Evolutionary conservation across 2,888 invertebrate species (phyloP).

Genomic region (Neoaliturus tenellus): DNA sequence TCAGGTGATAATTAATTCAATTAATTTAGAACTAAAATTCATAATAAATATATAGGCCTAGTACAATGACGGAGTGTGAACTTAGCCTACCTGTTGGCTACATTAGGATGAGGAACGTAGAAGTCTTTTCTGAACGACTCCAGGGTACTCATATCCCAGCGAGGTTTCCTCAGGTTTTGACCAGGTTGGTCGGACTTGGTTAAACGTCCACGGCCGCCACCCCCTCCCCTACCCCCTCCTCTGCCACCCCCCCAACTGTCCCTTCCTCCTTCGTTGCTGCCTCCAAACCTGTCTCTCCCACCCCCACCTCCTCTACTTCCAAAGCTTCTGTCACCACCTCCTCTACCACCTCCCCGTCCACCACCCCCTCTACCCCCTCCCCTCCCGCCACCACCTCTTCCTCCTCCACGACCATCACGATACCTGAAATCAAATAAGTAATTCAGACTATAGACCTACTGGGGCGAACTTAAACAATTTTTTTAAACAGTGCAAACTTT

Average conservation of each 20-base stretch:
- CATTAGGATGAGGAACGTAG: constrained; percentile 89
- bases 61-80: no score
- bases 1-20: no score
- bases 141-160: constrained; percentile 89
- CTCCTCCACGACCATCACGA: constrained; percentile 64
- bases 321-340: no score
- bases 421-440: constrained; percentile 28
- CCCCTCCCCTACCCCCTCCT: constrained; percentile 49
- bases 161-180: constrained; percentile 84
- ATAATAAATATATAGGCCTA: no score
- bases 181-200: constrained; percentile 65
- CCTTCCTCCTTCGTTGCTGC: constrained; percentile 75
- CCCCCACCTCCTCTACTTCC: constrained; percentile 62
- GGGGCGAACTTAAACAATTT: no score
- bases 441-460: neutral
- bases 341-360: constrained; percentile 71
- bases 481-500: no score
- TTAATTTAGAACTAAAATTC: no score
- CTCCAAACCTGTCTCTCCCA: constrained; percentile 72
- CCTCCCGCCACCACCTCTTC: constrained; percentile 62
- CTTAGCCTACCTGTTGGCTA: constrained; percentile 74
- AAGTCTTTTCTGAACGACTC: constrained; percentile 96
- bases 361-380: constrained; percentile 65
- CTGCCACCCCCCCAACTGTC: constrained; percentile 70
- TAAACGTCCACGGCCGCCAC: constrained; percentile 45